phyloP scores from a whole-genome alignment of 2,797 vertebrate genomes.

The Coreius guichenoti region DNA sequence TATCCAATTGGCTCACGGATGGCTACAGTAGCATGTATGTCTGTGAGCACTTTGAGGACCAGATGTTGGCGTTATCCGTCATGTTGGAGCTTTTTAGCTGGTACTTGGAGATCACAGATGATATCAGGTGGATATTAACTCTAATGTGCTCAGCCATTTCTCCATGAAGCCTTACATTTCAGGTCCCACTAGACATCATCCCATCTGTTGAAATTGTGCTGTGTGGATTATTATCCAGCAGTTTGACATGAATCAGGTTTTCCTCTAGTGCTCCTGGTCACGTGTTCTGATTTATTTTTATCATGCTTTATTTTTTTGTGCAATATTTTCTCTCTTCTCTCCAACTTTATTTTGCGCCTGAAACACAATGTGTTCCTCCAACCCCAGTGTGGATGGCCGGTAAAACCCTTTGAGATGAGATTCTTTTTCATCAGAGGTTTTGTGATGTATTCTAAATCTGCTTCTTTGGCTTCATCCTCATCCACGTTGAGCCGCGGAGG shows the following conservation, averaged over 20 bases:
- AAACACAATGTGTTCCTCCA: constrained; percentile 34
- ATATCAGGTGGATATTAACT: constrained; percentile 54
- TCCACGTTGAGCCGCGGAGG: constrained; percentile 38
- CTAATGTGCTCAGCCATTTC: constrained; percentile 49
- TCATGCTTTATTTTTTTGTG: not conserved
- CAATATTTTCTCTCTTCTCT: not conserved
- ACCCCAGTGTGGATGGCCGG: constrained; percentile 33
- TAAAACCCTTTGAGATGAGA: constrained; percentile 44
- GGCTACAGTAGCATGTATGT: constrained; percentile 11
- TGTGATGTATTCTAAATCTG: constrained; percentile 45
- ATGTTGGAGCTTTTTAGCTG: constrained; percentile 41
- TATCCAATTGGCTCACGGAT: not conserved
- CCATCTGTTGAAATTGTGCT: constrained; percentile 53
- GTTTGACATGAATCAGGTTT: constrained; percentile 44
- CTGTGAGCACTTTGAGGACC: constrained; percentile 21
- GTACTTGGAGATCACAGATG: constrained; percentile 46
- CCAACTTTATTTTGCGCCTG: not conserved
- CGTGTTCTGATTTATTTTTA: constrained; percentile 26
- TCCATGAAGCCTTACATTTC: constrained; percentile 56
- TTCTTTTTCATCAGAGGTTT: constrained; percentile 41
- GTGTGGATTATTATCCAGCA: constrained; percentile 55
- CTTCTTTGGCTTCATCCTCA: constrained; percentile 39
- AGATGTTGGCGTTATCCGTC: constrained; percentile 44
- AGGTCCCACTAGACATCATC: constrained; percentile 54
- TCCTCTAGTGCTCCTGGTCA: constrained; percentile 38